These are phyloP conservation scores for Anticlea derivata DNA, from an alignment of 2,888 invertebrate species.

Conservation along the genomic window DNA sequence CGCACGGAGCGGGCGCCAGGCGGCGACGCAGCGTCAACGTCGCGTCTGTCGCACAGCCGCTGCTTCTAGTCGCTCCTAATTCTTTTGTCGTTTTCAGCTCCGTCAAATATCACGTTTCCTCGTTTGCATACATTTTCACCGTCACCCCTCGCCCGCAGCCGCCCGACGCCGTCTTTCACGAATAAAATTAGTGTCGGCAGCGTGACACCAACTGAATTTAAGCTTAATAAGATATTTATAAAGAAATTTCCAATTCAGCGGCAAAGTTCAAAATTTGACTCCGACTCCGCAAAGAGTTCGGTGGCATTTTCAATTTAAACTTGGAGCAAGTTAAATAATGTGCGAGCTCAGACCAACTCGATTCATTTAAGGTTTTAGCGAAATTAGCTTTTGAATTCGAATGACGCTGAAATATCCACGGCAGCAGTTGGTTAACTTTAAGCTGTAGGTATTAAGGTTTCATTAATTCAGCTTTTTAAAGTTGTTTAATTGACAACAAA, in stretches of 20 bases:
- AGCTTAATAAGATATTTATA: slow-evolving; percentile 84
- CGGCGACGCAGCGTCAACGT: slow-evolving; percentile 52
- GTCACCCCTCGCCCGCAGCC: slow-evolving; percentile 49
- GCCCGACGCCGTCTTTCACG: slow-evolving; percentile 74
- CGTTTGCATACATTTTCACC: slow-evolving; percentile 82
- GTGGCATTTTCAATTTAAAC: slow-evolving; percentile 83
- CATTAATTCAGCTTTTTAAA: slow-evolving; percentile 55
- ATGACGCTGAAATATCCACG: slow-evolving; percentile 72
- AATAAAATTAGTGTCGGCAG: slow-evolving; percentile 83
- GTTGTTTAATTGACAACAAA: slow-evolving; percentile 37
- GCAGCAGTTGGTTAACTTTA: slow-evolving; percentile 54
- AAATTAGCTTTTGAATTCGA: slow-evolving; percentile 82
- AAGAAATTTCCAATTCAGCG: slow-evolving; percentile 83
- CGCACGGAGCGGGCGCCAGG: slow-evolving; percentile 31
- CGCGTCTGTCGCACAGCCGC: slow-evolving; percentile 29
- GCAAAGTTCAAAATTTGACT: slow-evolving; percentile 83
- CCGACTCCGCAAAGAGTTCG: slow-evolving; percentile 79
- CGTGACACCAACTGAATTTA: slow-evolving; percentile 83
- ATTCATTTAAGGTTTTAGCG: slow-evolving; percentile 82
- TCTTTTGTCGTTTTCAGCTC: slow-evolving; percentile 81
- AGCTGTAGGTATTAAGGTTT: slow-evolving; percentile 51
- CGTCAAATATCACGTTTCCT: slow-evolving; percentile 78
- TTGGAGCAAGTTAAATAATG: slow-evolving; percentile 83
- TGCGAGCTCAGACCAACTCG: slow-evolving; percentile 79
- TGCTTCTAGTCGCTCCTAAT: slow-evolving; percentile 56